Evolutionary conservation across 2,113 vertebrate genomes (phyloP).

Genomic region (Eudyptes chrysolophus): DNA sequence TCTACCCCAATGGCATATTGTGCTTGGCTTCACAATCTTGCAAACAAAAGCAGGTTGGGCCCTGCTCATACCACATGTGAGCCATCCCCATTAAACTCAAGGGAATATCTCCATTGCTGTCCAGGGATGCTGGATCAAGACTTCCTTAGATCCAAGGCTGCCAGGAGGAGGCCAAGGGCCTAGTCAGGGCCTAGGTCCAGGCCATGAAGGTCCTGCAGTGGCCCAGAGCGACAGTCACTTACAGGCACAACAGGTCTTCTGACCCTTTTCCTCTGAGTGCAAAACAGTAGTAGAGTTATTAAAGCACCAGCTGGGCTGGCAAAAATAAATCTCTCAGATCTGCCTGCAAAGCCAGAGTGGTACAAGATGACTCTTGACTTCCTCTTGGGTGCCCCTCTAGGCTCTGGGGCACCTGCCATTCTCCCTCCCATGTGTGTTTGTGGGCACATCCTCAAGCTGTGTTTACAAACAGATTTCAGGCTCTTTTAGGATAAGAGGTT

Average conservation of each 20-base stretch:
- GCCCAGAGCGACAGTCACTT: background rate
- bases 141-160: background rate
- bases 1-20: background rate
- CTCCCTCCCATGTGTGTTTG: background rate
- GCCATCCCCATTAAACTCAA: background rate
- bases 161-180: background rate
- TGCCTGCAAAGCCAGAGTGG: background rate
- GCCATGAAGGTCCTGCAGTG: background rate
- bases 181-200: background rate
- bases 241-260: background rate
- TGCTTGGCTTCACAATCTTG: background rate
- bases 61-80: background rate
- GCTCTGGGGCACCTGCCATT: constrained; percentile 10
- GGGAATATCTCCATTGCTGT: background rate
- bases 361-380: constrained; percentile 13
- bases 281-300: background rate
- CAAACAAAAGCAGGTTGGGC: background rate
- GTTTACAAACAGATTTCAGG: constrained; percentile 52
- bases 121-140: background rate
- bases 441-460: constrained; percentile 39
- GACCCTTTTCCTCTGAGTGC: background rate
- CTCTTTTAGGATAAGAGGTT: constrained; percentile 45
- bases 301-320: constrained; percentile 29
- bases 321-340: constrained; percentile 9
- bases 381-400: background rate